These are phyloP conservation scores for Garra rufa DNA, from an alignment of 2,113 vertebrate species.

Conservation along the genomic window DNA sequence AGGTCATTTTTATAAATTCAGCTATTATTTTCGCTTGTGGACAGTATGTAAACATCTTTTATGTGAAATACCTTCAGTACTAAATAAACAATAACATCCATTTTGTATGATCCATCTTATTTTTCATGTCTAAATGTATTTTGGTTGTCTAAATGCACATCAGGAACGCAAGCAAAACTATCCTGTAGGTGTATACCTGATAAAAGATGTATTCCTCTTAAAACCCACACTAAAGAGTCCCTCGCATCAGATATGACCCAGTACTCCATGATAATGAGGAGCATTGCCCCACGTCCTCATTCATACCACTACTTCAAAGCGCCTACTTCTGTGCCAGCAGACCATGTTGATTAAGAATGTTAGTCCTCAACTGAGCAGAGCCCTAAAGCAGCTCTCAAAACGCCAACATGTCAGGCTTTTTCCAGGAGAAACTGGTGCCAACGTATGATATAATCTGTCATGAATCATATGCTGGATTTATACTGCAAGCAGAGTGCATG, in stretches of 20 bases:
- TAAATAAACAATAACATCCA: no score
- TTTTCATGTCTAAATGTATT: no score
- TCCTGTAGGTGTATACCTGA: not conserved
- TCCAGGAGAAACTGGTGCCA: constrained; percentile 31
- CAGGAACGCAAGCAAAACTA: not conserved
- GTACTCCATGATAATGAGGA: constrained; percentile 18
- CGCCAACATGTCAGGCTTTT: constrained; percentile 26
- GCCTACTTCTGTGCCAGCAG: not conserved
- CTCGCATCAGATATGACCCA: not conserved
- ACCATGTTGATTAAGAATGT: constrained; percentile 34
- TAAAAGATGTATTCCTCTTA: not conserved
- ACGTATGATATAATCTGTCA: constrained; percentile 18
- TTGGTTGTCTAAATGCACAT: not conserved
- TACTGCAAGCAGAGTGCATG: constrained; percentile 2
- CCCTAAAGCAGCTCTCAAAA: constrained; percentile 31
- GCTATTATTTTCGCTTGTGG: no score
- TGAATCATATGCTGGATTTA: constrained; percentile 25
- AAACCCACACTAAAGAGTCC: constrained; percentile 3
- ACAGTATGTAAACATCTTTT: no score
- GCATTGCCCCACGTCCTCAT: not conserved
- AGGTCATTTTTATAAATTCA: no score
- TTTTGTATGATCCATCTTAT: no score
- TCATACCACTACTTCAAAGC: constrained; percentile 23
- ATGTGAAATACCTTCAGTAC: no score
- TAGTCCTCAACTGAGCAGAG: not conserved